These are phyloP conservation scores for Amblyopsis rosae DNA, from an alignment of 2,113 vertebrate genomes.

Conservation along the genomic window DNA sequence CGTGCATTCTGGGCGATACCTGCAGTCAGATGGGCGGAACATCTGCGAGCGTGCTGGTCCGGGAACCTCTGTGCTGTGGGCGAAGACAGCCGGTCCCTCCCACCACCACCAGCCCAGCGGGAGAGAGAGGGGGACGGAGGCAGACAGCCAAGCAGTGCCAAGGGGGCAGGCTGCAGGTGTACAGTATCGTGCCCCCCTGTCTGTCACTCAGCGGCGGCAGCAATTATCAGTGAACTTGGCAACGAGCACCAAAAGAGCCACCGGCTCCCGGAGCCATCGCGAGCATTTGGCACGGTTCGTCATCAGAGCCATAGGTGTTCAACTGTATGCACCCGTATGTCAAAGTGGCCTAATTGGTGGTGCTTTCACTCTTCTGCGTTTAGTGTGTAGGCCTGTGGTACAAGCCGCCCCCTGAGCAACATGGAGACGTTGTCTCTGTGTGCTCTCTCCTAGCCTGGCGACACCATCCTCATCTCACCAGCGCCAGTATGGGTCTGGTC, in stretches of 20 bases:
- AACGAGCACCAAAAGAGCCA: slow-evolving; percentile 48
- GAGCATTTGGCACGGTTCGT: slow-evolving; percentile 72
- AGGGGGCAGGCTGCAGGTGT: slow-evolving; percentile 65
- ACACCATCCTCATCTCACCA: too few relatives aligned
- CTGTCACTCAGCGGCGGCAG: slow-evolving; percentile 43
- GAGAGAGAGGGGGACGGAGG: slow-evolving; percentile 26
- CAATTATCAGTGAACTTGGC: slow-evolving; percentile 72
- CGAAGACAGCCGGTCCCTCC: slow-evolving; percentile 46
- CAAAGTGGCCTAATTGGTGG: slow-evolving; percentile 75
- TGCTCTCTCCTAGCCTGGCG: neutral
- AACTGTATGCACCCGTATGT: slow-evolving; percentile 68
- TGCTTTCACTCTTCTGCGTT: slow-evolving; percentile 52
- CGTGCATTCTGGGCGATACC: slow-evolving; percentile 37
- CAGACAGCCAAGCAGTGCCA: slow-evolving; percentile 57
- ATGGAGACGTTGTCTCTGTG: slow-evolving; percentile 54
- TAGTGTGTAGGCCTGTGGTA: slow-evolving; percentile 50
- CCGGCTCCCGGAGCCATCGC: slow-evolving; percentile 59
- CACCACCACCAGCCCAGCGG: slow-evolving; percentile 49
- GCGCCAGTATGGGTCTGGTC: too few relatives aligned
- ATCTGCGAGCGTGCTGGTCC: slow-evolving; percentile 62
- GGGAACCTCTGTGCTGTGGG: slow-evolving; percentile 48
- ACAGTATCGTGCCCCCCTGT: neutral
- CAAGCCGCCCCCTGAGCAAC: slow-evolving; percentile 46
- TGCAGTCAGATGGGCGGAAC: slow-evolving; percentile 57
- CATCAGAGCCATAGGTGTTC: slow-evolving; percentile 52